Conservation (phyloP, 2,888 invertebrate genomes). For the Athalia circularis region DNA sequence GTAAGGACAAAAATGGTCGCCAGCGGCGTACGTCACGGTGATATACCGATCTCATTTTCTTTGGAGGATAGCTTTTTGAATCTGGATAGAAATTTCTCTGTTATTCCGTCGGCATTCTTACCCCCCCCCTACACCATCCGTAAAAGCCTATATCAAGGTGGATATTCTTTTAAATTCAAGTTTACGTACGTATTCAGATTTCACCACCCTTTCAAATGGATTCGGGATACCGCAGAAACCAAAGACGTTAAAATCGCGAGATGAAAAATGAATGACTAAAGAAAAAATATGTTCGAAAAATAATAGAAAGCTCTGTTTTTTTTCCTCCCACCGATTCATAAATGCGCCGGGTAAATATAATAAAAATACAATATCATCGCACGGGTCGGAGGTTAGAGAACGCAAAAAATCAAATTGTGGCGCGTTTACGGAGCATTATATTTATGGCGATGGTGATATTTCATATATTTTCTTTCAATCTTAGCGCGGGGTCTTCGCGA, state of each 20-base stretch:
- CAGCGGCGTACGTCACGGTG: conserved; percentile 52
- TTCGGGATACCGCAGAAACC: too few relatives aligned
- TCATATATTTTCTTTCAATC: conserved; percentile 21
- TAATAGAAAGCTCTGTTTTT: too few relatives aligned
- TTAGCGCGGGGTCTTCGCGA: not conserved
- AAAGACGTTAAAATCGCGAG: too few relatives aligned
- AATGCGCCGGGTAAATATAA: too few relatives aligned
- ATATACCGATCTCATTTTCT: conserved; percentile 54
- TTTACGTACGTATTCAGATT: too few relatives aligned
- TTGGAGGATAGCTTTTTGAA: conserved; percentile 29
- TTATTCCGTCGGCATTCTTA: not conserved
- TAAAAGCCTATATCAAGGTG: not conserved
- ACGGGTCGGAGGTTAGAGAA: too few relatives aligned
- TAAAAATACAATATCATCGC: too few relatives aligned
- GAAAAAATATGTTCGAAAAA: too few relatives aligned
- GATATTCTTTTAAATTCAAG: conserved; percentile 13
- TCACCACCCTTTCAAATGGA: too few relatives aligned
- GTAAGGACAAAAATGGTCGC: conserved; percentile 51
- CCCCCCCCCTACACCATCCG: conserved; percentile 20
- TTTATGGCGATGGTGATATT: not conserved
- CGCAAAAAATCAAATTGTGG: too few relatives aligned
- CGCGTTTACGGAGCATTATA: not conserved
- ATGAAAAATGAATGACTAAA: too few relatives aligned
- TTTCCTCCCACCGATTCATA: too few relatives aligned
- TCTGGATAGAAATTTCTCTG: conserved; percentile 18